These are phyloP conservation scores for Merops nubicus DNA, from an alignment of 2,113 vertebrate genomes.

Conservation along the genomic window DNA sequence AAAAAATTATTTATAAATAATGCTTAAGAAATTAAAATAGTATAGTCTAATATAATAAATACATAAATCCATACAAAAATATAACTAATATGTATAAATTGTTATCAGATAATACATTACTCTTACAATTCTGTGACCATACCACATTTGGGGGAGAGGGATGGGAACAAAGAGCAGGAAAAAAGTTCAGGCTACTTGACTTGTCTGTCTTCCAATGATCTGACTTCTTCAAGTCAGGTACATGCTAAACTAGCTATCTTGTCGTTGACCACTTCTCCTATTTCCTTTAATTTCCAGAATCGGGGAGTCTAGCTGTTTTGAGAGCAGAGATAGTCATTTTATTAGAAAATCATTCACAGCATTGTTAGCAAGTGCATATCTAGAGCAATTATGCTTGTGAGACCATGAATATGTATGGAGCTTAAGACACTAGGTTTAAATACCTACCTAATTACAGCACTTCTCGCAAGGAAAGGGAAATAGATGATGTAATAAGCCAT, in stretches of 20 bases:
- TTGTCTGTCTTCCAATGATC: background rate
- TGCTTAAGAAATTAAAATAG: background rate
- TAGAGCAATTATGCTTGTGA: background rate
- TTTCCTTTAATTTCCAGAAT: background rate
- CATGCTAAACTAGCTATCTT: background rate
- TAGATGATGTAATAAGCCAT: background rate
- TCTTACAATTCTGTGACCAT: background rate
- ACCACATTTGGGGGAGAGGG: background rate
- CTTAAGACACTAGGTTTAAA: background rate
- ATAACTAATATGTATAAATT: background rate
- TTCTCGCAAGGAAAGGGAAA: background rate
- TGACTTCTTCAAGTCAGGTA: background rate
- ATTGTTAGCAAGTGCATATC: background rate
- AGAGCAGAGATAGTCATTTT: background rate
- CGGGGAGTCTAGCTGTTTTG: background rate
- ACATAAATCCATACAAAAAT: background rate
- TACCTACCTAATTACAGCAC: background rate
- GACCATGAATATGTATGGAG: background rate
- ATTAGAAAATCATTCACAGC: background rate
- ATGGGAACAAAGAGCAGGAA: background rate
- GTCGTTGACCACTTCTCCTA: background rate
- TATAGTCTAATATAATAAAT: background rate
- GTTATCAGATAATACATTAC: background rate
- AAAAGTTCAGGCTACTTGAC: background rate
- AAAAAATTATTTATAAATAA: background rate